Evolutionary conservation across 2,797 vertebrate species (phyloP).

Genomic region (Smutsia gigantea): DNA sequence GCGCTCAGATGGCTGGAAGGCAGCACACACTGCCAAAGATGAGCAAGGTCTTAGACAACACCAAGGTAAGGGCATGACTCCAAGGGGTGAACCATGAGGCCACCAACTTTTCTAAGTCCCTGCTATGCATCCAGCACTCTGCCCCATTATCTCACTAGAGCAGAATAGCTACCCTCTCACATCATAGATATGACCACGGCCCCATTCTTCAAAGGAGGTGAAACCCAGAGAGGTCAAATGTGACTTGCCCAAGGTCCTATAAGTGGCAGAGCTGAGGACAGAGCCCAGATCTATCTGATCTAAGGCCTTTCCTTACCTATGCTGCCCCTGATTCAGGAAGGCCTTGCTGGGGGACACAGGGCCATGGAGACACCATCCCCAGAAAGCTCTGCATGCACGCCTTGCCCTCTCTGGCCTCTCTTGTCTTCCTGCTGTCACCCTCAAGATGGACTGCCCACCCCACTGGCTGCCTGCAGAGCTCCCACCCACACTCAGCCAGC

Average conservation of each 20-base stretch:
- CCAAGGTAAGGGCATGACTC: neutral
- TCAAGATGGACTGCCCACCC: neutral
- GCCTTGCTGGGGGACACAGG: neutral
- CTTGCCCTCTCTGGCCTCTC: neutral
- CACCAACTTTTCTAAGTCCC: neutral
- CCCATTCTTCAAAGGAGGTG: neutral
- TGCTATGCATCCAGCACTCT: neutral
- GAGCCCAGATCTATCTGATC: neutral
- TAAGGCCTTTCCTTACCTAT: neutral
- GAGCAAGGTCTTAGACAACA: neutral
- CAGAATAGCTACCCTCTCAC: neutral
- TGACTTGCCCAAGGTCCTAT: neutral
- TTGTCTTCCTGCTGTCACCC: neutral
- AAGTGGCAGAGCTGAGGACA: neutral
- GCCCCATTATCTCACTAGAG: neutral
- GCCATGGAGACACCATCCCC: neutral
- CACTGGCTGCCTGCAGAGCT: neutral
- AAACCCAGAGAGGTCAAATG: neutral
- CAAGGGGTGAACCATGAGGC: neutral
- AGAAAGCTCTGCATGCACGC: neutral
- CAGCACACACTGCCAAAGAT: neutral
- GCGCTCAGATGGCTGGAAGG: fast-evolving
- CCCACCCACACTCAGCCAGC: neutral
- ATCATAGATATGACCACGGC: fast-evolving
- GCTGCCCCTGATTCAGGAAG: neutral